Base-by-base conservation (phyloP, 2,113 vertebrate genomes). In the Dermatemys mawii region DNA sequence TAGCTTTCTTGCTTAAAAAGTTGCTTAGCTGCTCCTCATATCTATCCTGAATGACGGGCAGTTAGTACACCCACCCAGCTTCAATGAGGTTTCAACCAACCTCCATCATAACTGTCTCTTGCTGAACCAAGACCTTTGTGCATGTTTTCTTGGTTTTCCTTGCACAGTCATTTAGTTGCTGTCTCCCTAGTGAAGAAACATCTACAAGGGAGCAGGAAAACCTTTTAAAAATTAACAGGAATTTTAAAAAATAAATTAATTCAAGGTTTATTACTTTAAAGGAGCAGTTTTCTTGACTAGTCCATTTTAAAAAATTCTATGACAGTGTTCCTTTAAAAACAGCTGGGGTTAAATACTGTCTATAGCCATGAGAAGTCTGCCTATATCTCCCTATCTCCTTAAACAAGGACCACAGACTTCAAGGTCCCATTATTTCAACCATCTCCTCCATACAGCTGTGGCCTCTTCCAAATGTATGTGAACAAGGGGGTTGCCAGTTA, bases 371-470 rank as follows among this genome's bases (percentile, higher is more conserved):
- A 49, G 86, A 90, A 87, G 17, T 5, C 26, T 94, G 11, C 5
- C 26, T 51, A 0, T 35, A 21, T 76, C 2, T 0, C 63, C 9
- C 0, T 35, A 21, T 76, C 2, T 0, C 63, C 9, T 76, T 79
- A 22, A 84, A 32, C 2, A 2, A 10, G n/a, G 16, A 57, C 9
- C 38, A 84, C 54, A 55, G 48, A 51, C 17, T 63, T 8, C 6
- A 19, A 16, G 8, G 38, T 44, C 90, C 3, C 78, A 13, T 90
- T 83, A 49, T 41, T 93, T 87, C 48, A 84, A 85, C 8, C 70
- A 14, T 4, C 70, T 83, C 44, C 44, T 84, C 26, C 26, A 1
- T 49, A 1, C 14, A 38, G 4, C 26, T 67, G 35, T 82, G 10
- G 2, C 88, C 87, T 54, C 89, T 44, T 38, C 55, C 54, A 22